Evolutionary conservation across 2,888 invertebrate genomes (phyloP).

Genomic region (Idaea straminata): DNA sequence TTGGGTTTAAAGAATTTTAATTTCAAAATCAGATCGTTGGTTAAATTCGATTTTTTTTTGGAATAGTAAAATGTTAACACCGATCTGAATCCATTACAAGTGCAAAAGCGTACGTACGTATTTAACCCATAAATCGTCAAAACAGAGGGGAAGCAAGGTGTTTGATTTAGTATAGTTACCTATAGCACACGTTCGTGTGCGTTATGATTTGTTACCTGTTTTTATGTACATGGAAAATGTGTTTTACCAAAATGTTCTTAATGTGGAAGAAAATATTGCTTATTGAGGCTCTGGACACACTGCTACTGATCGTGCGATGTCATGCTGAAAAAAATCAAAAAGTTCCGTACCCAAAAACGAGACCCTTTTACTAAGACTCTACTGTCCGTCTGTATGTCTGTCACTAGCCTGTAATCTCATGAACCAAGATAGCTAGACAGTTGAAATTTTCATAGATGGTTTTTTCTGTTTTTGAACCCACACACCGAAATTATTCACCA

Average conservation of each 20-base stretch:
- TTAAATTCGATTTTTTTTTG: neutral
- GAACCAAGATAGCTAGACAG: no score
- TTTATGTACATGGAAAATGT: neutral
- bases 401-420: no score
- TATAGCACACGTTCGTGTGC: slow-evolving; percentile 33
- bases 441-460: no score
- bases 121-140: slow-evolving; percentile 41
- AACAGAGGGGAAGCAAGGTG: slow-evolving; percentile 32
- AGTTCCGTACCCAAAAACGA: no score
- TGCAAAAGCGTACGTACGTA: slow-evolving; percentile 21
- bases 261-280: neutral
- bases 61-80: neutral
- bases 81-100: neutral
- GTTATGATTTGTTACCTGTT: slow-evolving; percentile 21
- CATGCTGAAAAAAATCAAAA: neutral
- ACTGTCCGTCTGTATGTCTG: no score
- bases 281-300: neutral
- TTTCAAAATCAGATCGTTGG: neutral
- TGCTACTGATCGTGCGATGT: neutral
- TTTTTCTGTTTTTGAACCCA: no score
- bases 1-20: no score
- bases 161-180: slow-evolving; percentile 42
- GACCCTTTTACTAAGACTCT: no score
- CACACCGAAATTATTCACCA: no score
- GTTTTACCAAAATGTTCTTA: neutral